phyloP scores from a whole-genome alignment of 2,888 invertebrate genomes.

The Mythimna impura region DNA sequence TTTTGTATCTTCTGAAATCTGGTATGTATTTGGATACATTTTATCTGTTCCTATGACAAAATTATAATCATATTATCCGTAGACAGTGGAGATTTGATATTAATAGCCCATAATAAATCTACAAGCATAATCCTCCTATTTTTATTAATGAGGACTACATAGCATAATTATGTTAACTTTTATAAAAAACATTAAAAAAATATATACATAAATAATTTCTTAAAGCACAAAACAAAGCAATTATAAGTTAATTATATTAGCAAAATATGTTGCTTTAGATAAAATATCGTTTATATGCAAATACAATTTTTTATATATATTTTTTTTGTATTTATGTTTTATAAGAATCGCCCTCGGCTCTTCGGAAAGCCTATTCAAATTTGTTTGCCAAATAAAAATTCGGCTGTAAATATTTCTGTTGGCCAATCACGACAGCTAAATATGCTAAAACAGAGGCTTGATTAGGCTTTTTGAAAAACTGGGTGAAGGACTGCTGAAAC shows the following conservation, averaged over 20 bases:
- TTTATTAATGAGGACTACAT: background rate
- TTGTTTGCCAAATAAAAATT: background rate
- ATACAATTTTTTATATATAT: conserved; percentile 12
- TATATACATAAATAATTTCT: conserved; percentile 2
- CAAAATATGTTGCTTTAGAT: conserved; percentile 37
- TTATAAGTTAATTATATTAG: conserved; percentile 15
- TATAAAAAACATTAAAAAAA: conserved; percentile 10
- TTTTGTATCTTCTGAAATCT: background rate
- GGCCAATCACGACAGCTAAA: background rate
- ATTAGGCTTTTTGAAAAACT: conserved; percentile 6
- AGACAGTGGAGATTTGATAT: background rate
- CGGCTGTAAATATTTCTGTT: conserved; percentile 14
- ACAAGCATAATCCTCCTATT: background rate
- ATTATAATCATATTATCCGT: background rate
- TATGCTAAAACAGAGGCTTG: background rate
- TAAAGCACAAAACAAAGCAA: conserved; percentile 45
- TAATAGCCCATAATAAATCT: background rate
- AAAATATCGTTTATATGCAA: conserved; percentile 23
- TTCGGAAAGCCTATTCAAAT: background rate
- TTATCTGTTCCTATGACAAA: no score
- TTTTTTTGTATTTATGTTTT: conserved; percentile 19
- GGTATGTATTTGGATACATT: conserved; percentile 2
- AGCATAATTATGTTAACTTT: conserved; percentile 2
- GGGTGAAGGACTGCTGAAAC: background rate
- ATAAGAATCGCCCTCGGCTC: background rate